These are phyloP conservation scores for Poicephalus meyeri DNA, from an alignment of 2,113 vertebrate genomes.

Conservation along the genomic window DNA sequence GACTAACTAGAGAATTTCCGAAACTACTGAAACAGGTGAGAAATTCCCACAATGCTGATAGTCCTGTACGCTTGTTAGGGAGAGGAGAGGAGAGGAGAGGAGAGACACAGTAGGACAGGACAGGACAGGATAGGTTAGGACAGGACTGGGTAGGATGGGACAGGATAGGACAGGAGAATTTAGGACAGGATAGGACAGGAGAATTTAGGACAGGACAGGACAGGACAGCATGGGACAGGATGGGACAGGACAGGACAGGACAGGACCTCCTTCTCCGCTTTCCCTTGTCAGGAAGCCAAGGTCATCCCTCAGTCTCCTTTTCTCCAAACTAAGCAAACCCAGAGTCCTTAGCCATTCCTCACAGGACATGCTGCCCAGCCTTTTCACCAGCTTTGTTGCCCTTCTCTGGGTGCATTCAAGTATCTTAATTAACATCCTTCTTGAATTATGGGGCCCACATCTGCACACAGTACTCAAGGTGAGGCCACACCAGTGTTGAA, in stretches of 20 bases:
- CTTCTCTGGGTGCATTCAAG: neutral
- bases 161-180: too few species aligned
- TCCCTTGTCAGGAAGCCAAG: too few species aligned
- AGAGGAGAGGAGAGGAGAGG: neutral
- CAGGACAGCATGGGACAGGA: neutral
- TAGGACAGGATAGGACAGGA: accelerated
- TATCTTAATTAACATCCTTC: neutral
- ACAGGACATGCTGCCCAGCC: neutral
- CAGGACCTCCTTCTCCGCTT: neutral
- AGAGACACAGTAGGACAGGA: too few species aligned
- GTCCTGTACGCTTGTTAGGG: too few species aligned
- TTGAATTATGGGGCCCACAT: neutral
- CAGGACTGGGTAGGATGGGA: neutral
- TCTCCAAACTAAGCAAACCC: neutral
- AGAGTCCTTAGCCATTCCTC: neutral
- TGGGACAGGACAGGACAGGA: neutral
- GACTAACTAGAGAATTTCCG: too few species aligned
- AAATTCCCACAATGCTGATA: too few species aligned
- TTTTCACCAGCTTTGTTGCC: neutral
- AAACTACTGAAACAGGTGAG: too few species aligned
- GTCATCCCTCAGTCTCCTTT: neutral
- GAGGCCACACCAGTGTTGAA: neutral
- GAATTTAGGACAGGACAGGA: too few species aligned
- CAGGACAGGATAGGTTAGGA: neutral
- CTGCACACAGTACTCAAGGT: neutral